These are phyloP conservation scores for Drosophila niveifrons DNA, from an alignment of 2,888 invertebrate genomes.

Conservation along the genomic window DNA sequence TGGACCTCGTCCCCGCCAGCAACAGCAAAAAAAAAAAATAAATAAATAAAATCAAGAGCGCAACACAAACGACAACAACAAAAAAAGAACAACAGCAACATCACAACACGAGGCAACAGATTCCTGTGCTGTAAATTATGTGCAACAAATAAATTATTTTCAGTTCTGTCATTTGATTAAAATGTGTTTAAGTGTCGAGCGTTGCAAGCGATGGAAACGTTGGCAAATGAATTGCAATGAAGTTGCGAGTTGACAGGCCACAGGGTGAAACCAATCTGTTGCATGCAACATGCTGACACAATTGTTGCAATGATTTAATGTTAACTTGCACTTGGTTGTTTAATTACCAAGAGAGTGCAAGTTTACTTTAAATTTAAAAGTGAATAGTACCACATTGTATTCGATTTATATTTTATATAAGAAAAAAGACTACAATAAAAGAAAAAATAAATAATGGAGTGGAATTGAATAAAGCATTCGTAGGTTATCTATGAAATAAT, in stretches of 20 bases:
- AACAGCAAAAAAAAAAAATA: not conserved
- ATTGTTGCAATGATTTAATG: slow-evolving; percentile 11
- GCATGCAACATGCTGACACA: slow-evolving; percentile 33
- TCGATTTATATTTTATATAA: too few relatives aligned
- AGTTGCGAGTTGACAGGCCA: slow-evolving; percentile 18
- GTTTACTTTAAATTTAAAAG: not conserved
- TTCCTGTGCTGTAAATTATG: slow-evolving; percentile 57
- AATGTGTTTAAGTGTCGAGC: slow-evolving; percentile 59
- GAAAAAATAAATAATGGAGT: too few relatives aligned
- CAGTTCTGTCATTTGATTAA: slow-evolving; percentile 77
- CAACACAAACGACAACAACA: slow-evolving; percentile 6
- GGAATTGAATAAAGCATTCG: too few relatives aligned
- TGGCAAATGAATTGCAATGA: slow-evolving; percentile 62
- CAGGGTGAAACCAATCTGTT: slow-evolving; percentile 38
- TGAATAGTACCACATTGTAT: too few relatives aligned
- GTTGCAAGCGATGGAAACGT: slow-evolving; percentile 8
- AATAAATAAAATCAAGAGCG: not conserved
- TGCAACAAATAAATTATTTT: slow-evolving; percentile 75
- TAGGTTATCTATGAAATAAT: too few relatives aligned
- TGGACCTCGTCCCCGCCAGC: slow-evolving; percentile 12
- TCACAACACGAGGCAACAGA: slow-evolving; percentile 3
- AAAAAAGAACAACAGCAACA: not conserved
- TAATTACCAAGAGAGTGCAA: not conserved
- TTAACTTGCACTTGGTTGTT: slow-evolving; percentile 1
- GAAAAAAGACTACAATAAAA: too few relatives aligned